Base-by-base conservation (phyloP, 2,888 invertebrate genomes). In the Orthosia gothica region DNA sequence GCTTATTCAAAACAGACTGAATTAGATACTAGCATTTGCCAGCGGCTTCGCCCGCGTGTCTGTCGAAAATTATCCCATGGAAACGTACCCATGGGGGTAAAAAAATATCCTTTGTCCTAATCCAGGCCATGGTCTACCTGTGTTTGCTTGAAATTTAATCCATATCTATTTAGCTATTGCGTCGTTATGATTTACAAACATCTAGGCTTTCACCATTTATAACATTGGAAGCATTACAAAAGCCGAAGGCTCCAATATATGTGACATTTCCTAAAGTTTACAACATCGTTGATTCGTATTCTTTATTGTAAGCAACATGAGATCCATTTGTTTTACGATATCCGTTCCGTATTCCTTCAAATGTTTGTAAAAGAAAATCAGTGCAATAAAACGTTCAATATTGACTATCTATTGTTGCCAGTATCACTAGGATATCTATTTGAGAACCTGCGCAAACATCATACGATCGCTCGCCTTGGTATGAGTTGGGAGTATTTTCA, bases 381-480 rank as follows among this genome's bases (percentile, higher is more conserved):
- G 81, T 66, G 76, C 67, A 75, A 84, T 83, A 75, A 71, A 75
- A 58, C 50, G 49, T 71, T 47, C 70, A 66, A 80, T 84, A 84
- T 82, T 84, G 68, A 76, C 81, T 52, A 52, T 64, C 58, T 58
- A 50, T 71, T 66, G 26, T 20, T 11, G 5, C 23, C n/a, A 45
- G 66, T 65, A 61, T 52, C 57, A 75, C 80, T 59, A 63, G 61
- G 52, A 65, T 67, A 79, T 71, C 77, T 83, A 74, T 77, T 81
- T 82, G 82, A 59, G 59, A 70, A 66, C 79, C 75, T 69, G 73
- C 61, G 73, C 73, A 82, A 82, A 83, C 66, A 82, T 71, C 26
- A 61, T 55, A 63, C 61, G 62, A 62, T 50, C 54, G 81, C 61
- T 70, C 80, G 80, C 47, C 66, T 66, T 54, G 23, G 26, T 58